Base-by-base conservation (phyloP, 64 coral and sea anemone genomes). In the Hydrozoanthus tunicans region DNA sequence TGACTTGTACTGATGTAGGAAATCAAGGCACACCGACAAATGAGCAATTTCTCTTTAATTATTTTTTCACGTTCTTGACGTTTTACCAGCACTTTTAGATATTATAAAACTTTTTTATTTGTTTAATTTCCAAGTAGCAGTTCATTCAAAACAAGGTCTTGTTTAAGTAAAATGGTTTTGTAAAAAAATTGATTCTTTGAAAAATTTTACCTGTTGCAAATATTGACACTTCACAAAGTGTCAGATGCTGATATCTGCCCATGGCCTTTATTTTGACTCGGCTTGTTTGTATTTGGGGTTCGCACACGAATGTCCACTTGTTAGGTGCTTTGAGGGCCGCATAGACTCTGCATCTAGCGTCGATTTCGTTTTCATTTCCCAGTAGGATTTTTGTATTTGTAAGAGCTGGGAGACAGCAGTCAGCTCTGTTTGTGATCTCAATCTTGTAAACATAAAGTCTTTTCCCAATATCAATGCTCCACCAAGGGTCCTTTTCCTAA, bases 141-240 rank as follows among this genome's bases (percentile, higher is more conserved):
- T 43, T 43, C 0, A n/a, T 68, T 68, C 64, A 15, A n/a, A 68
- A 68, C 32, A 43, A 43, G 32, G 32, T 59, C 6, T n/a, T 3
- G 32, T 43, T 43, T 43, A 43, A 43, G 32, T 43, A 1, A 43
- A 43, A 43, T 43, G 32, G 0, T 43, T 43, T 43, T 43, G 32
- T 43, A 43, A 43, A 43, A 43, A 43, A 43, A 15, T 63, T 51
- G 61, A 5, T 15, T 15, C 10, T 17, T 0, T 17, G 3, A 6
- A 81, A 51, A 64, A 4, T 6, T 56, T 85, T 85, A 85, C 82
- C 82, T 71, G 82, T 85, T 58, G 65, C 65, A 67, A 85, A 85
- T 3, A 85, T 58, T 11, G 52, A 70, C 6, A 85, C 17, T 25
- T 85, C 82, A 4, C 82, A 85, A 5, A 85, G 82, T 6, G 65